Base-by-base conservation (phyloP, 2,888 invertebrate species). In the Chrysina gloriosa region DNA sequence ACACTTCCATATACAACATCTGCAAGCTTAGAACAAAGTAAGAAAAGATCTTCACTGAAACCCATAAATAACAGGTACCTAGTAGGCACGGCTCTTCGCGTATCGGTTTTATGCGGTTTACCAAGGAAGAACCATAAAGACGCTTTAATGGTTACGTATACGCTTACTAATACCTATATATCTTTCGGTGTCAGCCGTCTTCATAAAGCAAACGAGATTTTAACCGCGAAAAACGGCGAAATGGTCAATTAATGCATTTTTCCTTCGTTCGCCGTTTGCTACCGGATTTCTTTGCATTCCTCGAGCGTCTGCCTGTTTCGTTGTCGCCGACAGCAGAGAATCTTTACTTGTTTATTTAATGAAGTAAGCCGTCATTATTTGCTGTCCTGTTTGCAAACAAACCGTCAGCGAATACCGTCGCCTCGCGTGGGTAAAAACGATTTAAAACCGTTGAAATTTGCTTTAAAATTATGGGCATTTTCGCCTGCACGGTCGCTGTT, bases 201-300 rank as follows among this genome's bases (percentile, higher is more conserved):
- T 45, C 45, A 19, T 45, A 45, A 45, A 45, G 14, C 21, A 19
- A 45, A 36, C 36, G 14, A 36, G 36, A 36, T 11, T 36, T n/a
- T 36, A 36, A 45, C 48, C 48, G 25, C 48, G 48, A 48, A 48
- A 48, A 48, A 23, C 25, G 11, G 23, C 48, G 25, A 48, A 48
- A 27, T 25, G 48, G 48, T 9, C 48, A 48, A 48, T 48, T 48
- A 48, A 48, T 27, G 48, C 48, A 48, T 48, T 48, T 25, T 25
- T 48, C 25, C n/a, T 23, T 5, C 11, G 11, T 48, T 6, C 48
- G 25, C 25, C 25, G 48, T 11, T 48, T n/a, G 48, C 48, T 48
- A 48, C 48, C 48, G 48, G 48, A 25, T 48, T 48, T 48, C 48
- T 48, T 48, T 48, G 48, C 48, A 48, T 48, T 48, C 48, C 25